Evolutionary conservation across 2,797 vertebrate genomes (phyloP), one percentile per base, ranked within the genome.

Genomic region (Peromyscus attwateri): DNA sequence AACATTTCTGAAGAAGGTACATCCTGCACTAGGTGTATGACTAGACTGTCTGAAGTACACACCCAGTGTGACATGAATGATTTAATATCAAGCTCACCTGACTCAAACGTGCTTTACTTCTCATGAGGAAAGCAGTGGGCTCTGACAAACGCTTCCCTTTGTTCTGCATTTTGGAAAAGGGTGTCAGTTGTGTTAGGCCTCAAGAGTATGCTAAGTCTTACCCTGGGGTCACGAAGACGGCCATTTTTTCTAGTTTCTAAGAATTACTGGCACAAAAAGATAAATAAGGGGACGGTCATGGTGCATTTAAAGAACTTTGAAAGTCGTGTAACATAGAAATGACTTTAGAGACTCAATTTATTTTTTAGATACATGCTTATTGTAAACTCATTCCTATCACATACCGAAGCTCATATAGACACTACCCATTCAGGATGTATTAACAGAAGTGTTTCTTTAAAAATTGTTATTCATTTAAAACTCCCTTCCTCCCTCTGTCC

Each of bases 151-250:
- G 52, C 23, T 96, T 95, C 94, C 34, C 8, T 96, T 96, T 96
- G 75, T 79, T 96, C 49, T 89, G 49, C 21, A n/a, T 88, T 97
- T 93, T 27, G 73, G 92, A 93, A 87, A 94, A 49, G 19, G 19
- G 19, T 92, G 57, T 85, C 90, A 94, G 29, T 97, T 96, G 92
- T 95, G 89, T 92, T 88, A 96, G 55, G 27, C 79, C 91, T 73
- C 73, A 9, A 79, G 46, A 40, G 46, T 91, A n/a, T 17, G 43
- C 12, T 89, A 87, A 83, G 49, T 82, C 31, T 96, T 94, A 8
- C 81, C 68, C 25, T 70, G 52, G 66, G 76, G 62, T 93, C 52
- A 29, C 57, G 60, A 87, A 46, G 31, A 73, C 19, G 52, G 71
- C 46, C 92, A 0, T 95, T 90, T 93, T 96, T 64, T 96, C 64